phyloP scores from a whole-genome alignment of 2,888 invertebrate genomes.

The Pyralis farinalis region DNA sequence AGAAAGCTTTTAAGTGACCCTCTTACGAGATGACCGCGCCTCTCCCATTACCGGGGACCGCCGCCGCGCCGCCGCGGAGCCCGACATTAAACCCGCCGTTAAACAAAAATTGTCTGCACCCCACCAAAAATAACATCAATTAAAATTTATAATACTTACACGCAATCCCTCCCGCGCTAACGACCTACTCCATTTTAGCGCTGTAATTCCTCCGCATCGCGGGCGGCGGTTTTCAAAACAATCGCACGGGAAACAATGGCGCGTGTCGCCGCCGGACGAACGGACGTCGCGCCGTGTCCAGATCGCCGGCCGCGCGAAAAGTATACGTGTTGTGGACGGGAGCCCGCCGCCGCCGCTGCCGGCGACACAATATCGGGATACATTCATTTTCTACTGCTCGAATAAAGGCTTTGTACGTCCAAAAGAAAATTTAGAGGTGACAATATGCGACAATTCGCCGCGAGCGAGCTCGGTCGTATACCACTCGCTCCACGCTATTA shows the following conservation, averaged over 20 bases:
- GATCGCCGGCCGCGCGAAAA: neutral
- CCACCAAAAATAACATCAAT: neutral
- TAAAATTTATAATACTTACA: constrained; percentile 19
- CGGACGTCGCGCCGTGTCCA: constrained; percentile 20
- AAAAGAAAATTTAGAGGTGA: no score
- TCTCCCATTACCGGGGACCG: constrained; percentile 12
- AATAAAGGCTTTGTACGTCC: no score
- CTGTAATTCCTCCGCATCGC: constrained; percentile 44
- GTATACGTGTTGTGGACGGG: no score
- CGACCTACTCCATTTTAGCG: constrained; percentile 49
- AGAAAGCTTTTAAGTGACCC: constrained; percentile 32
- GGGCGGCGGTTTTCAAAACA: constrained; percentile 59
- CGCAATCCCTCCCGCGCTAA: constrained; percentile 29
- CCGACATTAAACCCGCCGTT: constrained; percentile 13
- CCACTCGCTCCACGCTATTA: no score
- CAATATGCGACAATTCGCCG: no score
- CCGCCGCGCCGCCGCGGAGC: neutral
- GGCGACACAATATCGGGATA: no score
- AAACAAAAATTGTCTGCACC: constrained; percentile 8
- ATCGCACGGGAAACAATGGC: constrained; percentile 59
- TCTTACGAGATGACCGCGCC: constrained; percentile 33
- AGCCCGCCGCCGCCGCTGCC: no score
- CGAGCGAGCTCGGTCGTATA: no score
- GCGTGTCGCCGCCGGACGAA: constrained; percentile 43
- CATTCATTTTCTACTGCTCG: no score